Percentiles rank a stretch among this genome's conserved stretches.
Evolutionary conservation across 30 jellyfish, hydroid and myxozoan species (phyloP).

Genomic region (Phacellophora camtschatica): DNA sequence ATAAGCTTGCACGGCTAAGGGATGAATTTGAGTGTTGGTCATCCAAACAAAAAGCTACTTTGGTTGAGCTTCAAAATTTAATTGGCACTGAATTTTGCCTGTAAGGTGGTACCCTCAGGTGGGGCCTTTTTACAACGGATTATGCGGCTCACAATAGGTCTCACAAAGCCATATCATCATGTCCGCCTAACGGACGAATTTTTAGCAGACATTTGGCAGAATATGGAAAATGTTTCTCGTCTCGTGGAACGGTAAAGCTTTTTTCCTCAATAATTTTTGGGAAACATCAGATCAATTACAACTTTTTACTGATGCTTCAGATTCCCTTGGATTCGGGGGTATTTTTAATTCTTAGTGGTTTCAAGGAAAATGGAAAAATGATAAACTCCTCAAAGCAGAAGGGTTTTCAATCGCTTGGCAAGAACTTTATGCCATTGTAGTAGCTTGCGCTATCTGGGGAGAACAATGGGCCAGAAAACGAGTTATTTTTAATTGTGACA

Average conservation of each 20-base stretch:
- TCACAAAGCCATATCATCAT: slow-evolving; percentile 7
- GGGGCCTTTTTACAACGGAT: slow-evolving; percentile 23
- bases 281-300: background rate
- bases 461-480: slow-evolving; percentile 1
- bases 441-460: slow-evolving; percentile 45
- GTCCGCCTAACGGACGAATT: slow-evolving; percentile 20
- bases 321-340: slow-evolving; percentile 26
- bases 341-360: background rate
- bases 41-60: slow-evolving; percentile 5
- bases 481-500: slow-evolving; percentile 15
- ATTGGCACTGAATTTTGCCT: slow-evolving; percentile 62
- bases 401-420: slow-evolving; percentile 7
- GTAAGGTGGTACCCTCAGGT: slow-evolving; percentile 50
- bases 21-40: background rate
- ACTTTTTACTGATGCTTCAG: slow-evolving; percentile 9
- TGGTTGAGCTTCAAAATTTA: slow-evolving; percentile 44
- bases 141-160: slow-evolving; percentile 30
- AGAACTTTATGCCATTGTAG: slow-evolving; percentile 37
- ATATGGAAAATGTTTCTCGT: slow-evolving; percentile 46
- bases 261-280: background rate
- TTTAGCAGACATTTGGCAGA: slow-evolving; percentile 22
- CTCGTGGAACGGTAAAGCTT: slow-evolving; percentile 73
- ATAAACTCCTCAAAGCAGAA: background rate
- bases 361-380: background rate
- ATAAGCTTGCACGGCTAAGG: slow-evolving; percentile 39